Percentiles rank a stretch among this genome's conserved stretches.
Evolutionary conservation across 2,113 vertebrate species (phyloP).

Genomic region (Eira barbara): DNA sequence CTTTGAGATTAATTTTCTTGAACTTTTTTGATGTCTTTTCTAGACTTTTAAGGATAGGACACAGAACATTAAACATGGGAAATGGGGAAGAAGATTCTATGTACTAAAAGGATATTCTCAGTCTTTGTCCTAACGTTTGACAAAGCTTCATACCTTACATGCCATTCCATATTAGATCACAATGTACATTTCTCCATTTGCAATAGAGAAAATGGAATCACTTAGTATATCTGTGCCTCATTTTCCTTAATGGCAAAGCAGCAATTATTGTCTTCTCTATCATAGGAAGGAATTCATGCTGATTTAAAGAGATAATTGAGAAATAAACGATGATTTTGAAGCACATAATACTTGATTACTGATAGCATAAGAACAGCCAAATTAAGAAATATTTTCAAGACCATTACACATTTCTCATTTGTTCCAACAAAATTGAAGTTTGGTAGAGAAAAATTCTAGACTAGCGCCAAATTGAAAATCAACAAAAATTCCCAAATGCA

Average conservation of each 20-base stretch:
- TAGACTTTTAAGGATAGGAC: neutral
- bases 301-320: constrained; percentile 39
- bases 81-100: neutral
- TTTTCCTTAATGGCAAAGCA: neutral
- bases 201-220: neutral
- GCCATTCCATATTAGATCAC: neutral
- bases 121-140: neutral
- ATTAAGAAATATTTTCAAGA: constrained; percentile 54
- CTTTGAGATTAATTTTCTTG: neutral
- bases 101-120: neutral
- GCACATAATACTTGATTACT: constrained; percentile 21
- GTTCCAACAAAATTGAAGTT: neutral
- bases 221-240: neutral
- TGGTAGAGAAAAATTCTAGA: neutral
- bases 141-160: neutral
- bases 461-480: constrained; percentile 21
- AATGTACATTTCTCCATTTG: neutral
- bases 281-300: neutral
- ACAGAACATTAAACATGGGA: neutral
- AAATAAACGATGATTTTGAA: constrained; percentile 32
- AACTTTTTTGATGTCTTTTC: neutral
- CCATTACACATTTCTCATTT: constrained; percentile 32
- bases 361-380: neutral
- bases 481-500: neutral
- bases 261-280: neutral